A percentile compares a stretch with the other conserved stretches of the same genome.
phyloP scores from a whole-genome alignment of 1,140 invertebrate genomes.

The Calephelis nemesis region DNA sequence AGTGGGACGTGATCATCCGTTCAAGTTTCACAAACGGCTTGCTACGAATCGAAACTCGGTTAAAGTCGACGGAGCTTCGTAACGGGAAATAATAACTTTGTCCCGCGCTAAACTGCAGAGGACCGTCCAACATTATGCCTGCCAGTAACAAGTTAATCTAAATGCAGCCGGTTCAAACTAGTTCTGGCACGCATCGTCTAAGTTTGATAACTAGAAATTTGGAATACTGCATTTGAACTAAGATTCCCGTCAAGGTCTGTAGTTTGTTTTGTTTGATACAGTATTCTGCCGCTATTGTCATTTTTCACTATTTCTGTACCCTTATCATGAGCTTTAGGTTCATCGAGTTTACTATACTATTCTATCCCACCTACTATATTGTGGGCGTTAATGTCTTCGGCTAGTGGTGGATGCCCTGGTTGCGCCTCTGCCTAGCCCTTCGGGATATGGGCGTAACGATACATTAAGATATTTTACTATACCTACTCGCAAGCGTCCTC shows the following conservation, averaged over 20 bases:
- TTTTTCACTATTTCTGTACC: no score
- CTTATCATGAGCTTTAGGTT: no score
- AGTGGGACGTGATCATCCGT: slow-evolving; percentile 67
- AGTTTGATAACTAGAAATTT: slow-evolving; percentile 71
- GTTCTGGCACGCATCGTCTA: slow-evolving; percentile 60
- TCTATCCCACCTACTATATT: no score
- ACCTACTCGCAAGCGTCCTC: no score
- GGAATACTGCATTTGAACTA: slow-evolving; percentile 27
- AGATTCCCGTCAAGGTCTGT: slow-evolving; percentile 18
- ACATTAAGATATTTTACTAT: no score
- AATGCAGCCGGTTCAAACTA: slow-evolving; percentile 67
- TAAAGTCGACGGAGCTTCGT: slow-evolving; percentile 66
- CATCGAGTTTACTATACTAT: no score
- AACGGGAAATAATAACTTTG: slow-evolving; percentile 77
- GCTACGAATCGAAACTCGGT: slow-evolving; percentile 68
- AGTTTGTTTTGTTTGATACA: not conserved
- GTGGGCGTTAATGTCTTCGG: no score
- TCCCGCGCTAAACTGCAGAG: slow-evolving; percentile 62
- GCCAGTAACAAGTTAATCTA: slow-evolving; percentile 77
- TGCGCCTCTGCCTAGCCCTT: no score
- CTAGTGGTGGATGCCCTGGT: no score
- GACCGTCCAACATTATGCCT: slow-evolving; percentile 74
- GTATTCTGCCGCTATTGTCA: no score
- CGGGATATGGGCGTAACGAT: no score
- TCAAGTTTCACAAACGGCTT: slow-evolving; percentile 65